These are phyloP conservation scores for Apteryx mantelli DNA, from an alignment of 2,113 vertebrate genomes.

Conservation along the genomic window DNA sequence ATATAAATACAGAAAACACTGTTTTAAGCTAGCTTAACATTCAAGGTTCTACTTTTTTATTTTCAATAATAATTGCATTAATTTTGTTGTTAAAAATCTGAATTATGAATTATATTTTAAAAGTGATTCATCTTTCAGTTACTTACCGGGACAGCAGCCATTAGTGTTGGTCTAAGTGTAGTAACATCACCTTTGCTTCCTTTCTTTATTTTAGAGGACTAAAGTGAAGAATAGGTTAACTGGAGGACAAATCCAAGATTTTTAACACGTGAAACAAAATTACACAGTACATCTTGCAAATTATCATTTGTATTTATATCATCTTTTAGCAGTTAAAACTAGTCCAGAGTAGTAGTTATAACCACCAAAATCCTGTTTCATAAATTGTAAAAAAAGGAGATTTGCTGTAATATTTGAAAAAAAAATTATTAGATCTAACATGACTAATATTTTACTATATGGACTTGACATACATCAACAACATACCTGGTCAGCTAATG, in stretches of 20 bases:
- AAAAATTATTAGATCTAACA: not conserved
- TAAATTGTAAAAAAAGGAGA: not conserved
- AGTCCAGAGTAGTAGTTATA: not conserved
- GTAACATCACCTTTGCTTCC: slow-evolving; percentile 94
- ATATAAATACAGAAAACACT: not conserved
- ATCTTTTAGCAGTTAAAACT: not conserved
- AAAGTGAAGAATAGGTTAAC: slow-evolving; percentile 40
- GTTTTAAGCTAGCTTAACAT: not conserved
- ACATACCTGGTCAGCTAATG: slow-evolving; percentile 91
- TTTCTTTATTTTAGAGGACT: slow-evolving; percentile 98
- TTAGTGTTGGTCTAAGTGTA: slow-evolving; percentile 89
- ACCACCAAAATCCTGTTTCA: not conserved
- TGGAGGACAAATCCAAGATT: not conserved
- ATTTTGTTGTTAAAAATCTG: not conserved
- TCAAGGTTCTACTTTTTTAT: not conserved
- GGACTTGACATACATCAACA: not conserved
- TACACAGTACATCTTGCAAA: not conserved
- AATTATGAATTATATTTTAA: not conserved
- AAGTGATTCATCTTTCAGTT: not conserved
- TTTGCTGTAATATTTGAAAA: not conserved
- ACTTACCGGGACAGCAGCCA: slow-evolving; percentile 96
- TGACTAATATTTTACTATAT: accelerated
- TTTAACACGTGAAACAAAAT: not conserved
- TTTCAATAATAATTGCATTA: not conserved
- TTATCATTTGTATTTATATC: not conserved